These are phyloP conservation scores for Sarcophaga carnaria DNA, from an alignment of 2,888 invertebrate species.

Conservation along the genomic window DNA sequence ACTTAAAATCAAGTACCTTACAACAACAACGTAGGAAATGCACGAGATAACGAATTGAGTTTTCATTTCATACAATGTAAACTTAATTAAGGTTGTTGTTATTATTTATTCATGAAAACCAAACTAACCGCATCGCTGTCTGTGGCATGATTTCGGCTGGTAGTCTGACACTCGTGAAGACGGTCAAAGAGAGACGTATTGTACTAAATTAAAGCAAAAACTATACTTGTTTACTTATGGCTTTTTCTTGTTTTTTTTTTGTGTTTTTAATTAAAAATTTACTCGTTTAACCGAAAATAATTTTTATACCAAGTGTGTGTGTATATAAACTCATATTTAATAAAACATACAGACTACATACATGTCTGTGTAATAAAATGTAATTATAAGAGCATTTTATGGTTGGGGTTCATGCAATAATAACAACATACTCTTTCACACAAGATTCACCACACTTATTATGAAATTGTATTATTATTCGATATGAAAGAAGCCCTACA, in stretches of 20 bases:
- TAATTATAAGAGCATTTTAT: constrained; percentile 28
- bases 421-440: neutral
- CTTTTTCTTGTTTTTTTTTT: neutral
- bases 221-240: constrained; percentile 21
- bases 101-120: constrained; percentile 28
- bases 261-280: constrained; percentile 55
- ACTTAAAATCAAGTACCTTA: too few species aligned
- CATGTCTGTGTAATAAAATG: neutral
- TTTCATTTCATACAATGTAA: neutral
- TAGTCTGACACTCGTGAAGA: neutral
- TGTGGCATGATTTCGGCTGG: neutral
- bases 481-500: constrained; percentile 52
- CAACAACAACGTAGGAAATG: too few species aligned
- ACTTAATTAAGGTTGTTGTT: neutral
- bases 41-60: neutral
- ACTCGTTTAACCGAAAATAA: constrained; percentile 56
- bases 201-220: neutral
- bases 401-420: neutral
- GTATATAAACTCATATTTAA: neutral
- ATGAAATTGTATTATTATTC: constrained; percentile 51
- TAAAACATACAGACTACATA: too few species aligned
- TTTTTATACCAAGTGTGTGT: neutral
- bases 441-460: constrained; percentile 62
- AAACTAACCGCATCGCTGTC: constrained; percentile 28
- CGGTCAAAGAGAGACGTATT: neutral